phyloP scores from a whole-genome alignment of 2,113 vertebrate species.

The Numida meleagris region DNA sequence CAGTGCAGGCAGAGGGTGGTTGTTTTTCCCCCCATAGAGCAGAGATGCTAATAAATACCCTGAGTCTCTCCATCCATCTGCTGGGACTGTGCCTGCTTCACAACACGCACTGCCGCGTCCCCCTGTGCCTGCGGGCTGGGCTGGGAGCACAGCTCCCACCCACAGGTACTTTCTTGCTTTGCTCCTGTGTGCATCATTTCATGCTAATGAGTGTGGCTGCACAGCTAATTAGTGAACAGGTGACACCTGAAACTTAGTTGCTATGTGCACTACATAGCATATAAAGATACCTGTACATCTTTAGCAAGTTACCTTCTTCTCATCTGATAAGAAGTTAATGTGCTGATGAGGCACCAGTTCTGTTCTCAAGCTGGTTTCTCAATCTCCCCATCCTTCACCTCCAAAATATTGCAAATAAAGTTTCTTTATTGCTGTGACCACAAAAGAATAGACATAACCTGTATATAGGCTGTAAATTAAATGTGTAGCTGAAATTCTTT shows the following conservation, averaged over 20 bases:
- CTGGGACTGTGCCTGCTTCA: neutral
- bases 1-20: neutral
- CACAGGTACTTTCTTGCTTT: neutral
- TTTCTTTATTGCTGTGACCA: neutral
- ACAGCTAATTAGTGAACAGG: neutral
- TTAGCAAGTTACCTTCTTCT: slow-evolving; percentile 22
- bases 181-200: neutral
- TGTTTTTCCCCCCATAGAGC: neutral
- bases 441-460: neutral
- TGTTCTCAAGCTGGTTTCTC: neutral
- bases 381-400: neutral
- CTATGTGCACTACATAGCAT: fast-evolving
- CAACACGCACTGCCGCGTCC: neutral
- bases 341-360: slow-evolving; percentile 21
- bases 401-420: neutral
- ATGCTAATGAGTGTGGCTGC: neutral
- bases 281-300: neutral
- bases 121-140: fast-evolving
- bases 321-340: neutral
- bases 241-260: neutral
- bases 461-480: neutral
- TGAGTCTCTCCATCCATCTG: neutral
- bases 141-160: neutral
- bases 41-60: slow-evolving; percentile 5
- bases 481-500: neutral